A percentile compares a stretch with the other conserved stretches of the same genome.
phyloP scores from a whole-genome alignment of 2,797 vertebrate genomes.

The Loris lydekkerianus region DNA sequence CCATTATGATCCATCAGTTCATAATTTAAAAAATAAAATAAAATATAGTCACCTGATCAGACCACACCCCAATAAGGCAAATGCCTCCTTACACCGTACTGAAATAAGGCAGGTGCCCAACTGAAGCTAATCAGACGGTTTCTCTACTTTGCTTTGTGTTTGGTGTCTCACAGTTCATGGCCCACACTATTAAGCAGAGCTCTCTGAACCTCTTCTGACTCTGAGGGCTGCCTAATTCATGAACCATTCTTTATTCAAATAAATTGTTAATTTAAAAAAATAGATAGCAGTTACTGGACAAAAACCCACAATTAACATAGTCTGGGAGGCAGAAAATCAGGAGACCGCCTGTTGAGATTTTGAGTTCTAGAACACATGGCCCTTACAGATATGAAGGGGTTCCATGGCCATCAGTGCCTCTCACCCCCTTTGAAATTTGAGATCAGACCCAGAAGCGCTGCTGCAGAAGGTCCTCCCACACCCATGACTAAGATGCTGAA shows the following conservation, averaged over 20 bases:
- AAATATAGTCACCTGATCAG: not conserved
- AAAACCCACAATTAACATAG: not conserved
- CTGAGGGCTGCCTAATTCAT: not conserved
- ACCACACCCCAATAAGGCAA: not conserved
- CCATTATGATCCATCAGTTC: not conserved
- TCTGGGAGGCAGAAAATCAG: not conserved
- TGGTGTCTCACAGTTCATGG: not conserved
- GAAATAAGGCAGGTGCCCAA: not conserved
- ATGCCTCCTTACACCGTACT: not conserved
- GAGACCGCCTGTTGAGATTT: not conserved
- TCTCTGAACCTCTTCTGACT: not conserved
- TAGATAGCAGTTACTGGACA: no score
- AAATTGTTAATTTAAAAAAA: no score
- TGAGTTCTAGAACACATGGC: not conserved
- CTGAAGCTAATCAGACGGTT: not conserved
- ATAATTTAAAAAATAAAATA: not conserved
- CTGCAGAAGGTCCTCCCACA: not conserved
- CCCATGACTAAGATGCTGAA: not conserved
- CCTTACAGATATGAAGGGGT: no score
- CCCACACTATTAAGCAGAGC: no score
- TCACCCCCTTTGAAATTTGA: not conserved
- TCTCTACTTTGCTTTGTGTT: not conserved
- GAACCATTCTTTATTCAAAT: not conserved
- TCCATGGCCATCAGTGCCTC: not conserved
- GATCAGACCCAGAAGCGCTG: not conserved